phyloP scores from a whole-genome alignment of 2,888 invertebrate genomes.

The Platerodrilus igneus region DNA sequence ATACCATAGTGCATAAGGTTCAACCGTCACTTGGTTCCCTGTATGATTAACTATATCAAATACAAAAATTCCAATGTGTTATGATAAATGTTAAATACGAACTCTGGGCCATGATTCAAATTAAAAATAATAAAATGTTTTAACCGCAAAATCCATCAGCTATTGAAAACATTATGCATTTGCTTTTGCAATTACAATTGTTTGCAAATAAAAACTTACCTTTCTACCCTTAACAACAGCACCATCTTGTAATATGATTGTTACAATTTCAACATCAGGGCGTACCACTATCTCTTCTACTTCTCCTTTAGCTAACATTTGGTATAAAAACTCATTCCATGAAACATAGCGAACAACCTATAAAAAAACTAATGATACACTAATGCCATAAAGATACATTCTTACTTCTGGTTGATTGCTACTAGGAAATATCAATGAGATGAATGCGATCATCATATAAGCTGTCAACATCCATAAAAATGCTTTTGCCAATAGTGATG shows the following conservation, averaged over 20 bases:
- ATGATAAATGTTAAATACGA: no score
- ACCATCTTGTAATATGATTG: constrained; percentile 77
- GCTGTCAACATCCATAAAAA: constrained; percentile 76
- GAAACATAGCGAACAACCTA: constrained; percentile 74
- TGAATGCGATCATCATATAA: constrained; percentile 67
- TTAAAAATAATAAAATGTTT: no score
- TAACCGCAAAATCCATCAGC: no score
- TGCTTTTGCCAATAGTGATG: constrained; percentile 68
- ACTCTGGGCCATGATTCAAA: no score
- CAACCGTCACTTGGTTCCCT: no score
- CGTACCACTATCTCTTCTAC: constrained; percentile 82
- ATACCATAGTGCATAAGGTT: no score
- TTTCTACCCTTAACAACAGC: constrained; percentile 79
- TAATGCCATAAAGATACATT: constrained; percentile 3
- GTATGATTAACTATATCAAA: no score
- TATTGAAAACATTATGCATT: no score
- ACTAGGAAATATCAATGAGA: constrained; percentile 67
- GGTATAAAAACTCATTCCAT: constrained; percentile 95
- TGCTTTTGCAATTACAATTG: no score
- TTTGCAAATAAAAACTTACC: constrained; percentile 48
- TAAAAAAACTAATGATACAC: constrained; percentile 7
- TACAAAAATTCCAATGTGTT: no score
- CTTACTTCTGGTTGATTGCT: constrained; percentile 69
- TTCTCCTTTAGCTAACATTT: constrained; percentile 91
- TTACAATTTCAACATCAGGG: constrained; percentile 80